Evolutionary conservation across 2,797 vertebrate species (phyloP), one percentile per base, ranked within the genome.

Genomic region (Bradypodion pumilum): DNA sequence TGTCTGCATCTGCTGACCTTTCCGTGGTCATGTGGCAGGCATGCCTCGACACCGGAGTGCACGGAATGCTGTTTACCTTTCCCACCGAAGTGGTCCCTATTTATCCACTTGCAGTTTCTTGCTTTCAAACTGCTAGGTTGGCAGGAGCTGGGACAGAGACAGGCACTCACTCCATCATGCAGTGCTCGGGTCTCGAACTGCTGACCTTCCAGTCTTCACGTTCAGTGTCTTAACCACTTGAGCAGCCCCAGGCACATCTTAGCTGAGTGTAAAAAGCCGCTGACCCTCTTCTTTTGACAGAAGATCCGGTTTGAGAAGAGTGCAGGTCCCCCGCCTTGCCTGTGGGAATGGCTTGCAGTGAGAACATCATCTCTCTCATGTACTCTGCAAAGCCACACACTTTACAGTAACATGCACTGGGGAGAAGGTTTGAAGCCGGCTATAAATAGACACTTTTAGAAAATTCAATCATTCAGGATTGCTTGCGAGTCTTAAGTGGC

Each of bases 401-500:
- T 80, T 80, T 74, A 66, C 46, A 66, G 73, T 44, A 69, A 68
- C 37, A 60, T 59, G n/a, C 49, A 23, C 35, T 74, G 49, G 66
- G 77, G 73, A 75, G 27, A 62, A 66, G 56, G 44, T 68, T 52
- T 66, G 74, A 83, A 76, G 49, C 56, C 46, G 35, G 62, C 73
- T 83, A 83, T 42, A 83, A 83, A 83, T 83, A 83, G 74, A n/a
- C 13, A 59, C 62, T 75, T n/a, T 82, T 35, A 16, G 76, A 76
- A 76, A 83, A 81, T 40, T n/a, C 63, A 82, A 29, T 42, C 35
- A 42, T 35, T 40, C 44, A 42, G 35, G 35, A 27, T 46, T 66
- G 73, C 62, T 56, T 12, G 63, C 12, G 59, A 68, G 73, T 62
- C 5, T 37, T 37, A 40, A 40, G 15, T 1, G 1, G 7, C 40